A percentile compares a stretch with the other conserved stretches of the same genome.
Evolutionary conservation across 2,888 invertebrate genomes (phyloP).

Genomic region (Leptopilina myrica): DNA sequence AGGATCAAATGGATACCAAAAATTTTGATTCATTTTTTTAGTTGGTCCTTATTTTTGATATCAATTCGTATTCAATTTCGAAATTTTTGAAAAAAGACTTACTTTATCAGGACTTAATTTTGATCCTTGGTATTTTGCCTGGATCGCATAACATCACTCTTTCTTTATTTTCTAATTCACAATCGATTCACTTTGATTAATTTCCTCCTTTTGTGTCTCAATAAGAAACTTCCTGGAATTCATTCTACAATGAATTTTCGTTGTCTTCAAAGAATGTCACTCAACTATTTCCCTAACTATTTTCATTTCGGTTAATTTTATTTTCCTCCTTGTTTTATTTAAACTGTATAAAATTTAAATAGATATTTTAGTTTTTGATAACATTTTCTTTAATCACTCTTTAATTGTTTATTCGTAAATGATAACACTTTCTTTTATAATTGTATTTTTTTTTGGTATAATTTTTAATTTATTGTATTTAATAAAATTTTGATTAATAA

Average conservation of each 20-base stretch:
- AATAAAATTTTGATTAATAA: no score
- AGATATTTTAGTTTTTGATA: no score
- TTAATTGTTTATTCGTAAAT: neutral
- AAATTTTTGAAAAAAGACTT: slow-evolving; percentile 10
- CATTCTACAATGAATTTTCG: neutral
- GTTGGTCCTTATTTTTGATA: no score
- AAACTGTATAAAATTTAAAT: no score
- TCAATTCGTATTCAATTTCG: slow-evolving; percentile 3
- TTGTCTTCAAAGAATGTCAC: neutral
- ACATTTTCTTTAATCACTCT: neutral
- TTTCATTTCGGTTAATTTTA: no score
- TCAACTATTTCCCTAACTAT: neutral
- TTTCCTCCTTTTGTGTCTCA: neutral
- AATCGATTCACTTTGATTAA: neutral
- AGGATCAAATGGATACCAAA: no score
- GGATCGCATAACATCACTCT: slow-evolving; percentile 24
- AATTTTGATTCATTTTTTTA: no score
- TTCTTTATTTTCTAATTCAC: neutral
- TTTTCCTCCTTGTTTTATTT: no score
- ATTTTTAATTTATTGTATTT: no score
- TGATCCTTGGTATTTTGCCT: slow-evolving; percentile 23
- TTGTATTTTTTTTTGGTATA: neutral
- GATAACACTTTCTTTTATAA: neutral
- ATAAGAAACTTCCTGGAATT: slow-evolving; percentile 12
- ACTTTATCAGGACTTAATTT: slow-evolving; percentile 34